These are phyloP conservation scores for Leptonema lineaticorne DNA, from an alignment of 1,140 invertebrate species.

Conservation along the genomic window DNA sequence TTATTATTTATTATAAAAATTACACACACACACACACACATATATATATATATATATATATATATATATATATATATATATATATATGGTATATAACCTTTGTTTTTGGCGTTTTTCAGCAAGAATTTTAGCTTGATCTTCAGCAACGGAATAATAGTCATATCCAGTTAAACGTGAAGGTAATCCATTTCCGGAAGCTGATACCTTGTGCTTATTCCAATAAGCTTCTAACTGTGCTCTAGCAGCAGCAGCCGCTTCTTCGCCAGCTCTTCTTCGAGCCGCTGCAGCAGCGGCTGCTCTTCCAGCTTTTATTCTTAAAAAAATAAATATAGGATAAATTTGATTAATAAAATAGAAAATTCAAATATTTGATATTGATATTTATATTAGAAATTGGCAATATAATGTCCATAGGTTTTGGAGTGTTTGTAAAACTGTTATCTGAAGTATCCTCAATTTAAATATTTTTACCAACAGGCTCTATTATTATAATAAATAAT, in stretches of 20 bases:
- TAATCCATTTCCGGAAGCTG: slow-evolving; percentile 15
- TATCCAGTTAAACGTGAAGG: not conserved
- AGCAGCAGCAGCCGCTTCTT: slow-evolving; percentile 23
- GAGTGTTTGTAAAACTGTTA: no score
- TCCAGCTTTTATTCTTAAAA: slow-evolving; percentile 22
- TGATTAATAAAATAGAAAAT: no score
- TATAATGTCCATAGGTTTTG: not conserved
- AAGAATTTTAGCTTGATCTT: slow-evolving; percentile 12
- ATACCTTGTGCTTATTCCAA: slow-evolving; percentile 29
- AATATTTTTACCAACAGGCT: no score
- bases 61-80: not conserved
- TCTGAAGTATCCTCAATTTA: no score
- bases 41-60: not conserved
- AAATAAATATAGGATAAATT: no score
- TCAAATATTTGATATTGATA: no score
- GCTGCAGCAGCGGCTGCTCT: slow-evolving; percentile 27
- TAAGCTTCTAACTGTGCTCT: slow-evolving; percentile 29
- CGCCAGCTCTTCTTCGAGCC: slow-evolving; percentile 21
- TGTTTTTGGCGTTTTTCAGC: slow-evolving; percentile 8
- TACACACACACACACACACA: not conserved
- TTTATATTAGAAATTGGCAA: no score
- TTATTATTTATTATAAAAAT: not conserved
- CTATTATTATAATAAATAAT: no score
- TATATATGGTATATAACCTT: not conserved
- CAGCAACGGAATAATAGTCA: slow-evolving; percentile 7